A percentile compares a stretch with the other conserved stretches of the same genome.
Evolutionary conservation across 2,797 vertebrate species (phyloP).

Genomic region (Gadopsis marmoratus): DNA sequence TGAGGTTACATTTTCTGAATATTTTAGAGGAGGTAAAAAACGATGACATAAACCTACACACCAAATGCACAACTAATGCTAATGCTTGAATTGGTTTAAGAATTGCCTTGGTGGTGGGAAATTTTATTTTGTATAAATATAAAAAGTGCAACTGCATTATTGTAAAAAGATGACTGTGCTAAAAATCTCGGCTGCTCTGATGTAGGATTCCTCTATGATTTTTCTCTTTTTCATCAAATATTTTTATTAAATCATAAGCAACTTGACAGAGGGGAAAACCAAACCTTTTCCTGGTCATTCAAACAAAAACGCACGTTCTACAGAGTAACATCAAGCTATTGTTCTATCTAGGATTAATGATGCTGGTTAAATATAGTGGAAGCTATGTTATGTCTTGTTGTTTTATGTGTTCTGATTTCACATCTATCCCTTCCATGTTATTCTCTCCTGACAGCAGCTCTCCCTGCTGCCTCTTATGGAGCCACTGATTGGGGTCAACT

Average conservation of each 20-base stretch:
- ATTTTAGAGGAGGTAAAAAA: neutral
- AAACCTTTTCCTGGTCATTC: neutral
- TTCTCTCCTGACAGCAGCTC: slow-evolving; percentile 87
- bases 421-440: slow-evolving; percentile 14
- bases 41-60: neutral
- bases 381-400: neutral
- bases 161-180: neutral
- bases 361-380: too few relatives aligned
- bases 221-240: neutral
- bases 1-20: neutral
- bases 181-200: neutral
- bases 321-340: neutral
- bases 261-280: neutral
- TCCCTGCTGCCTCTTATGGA: slow-evolving; percentile 98
- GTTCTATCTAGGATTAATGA: neutral
- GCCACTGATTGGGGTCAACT: slow-evolving; percentile 96
- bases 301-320: neutral
- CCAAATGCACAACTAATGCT: neutral
- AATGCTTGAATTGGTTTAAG: neutral
- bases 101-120: neutral
- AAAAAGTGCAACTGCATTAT: neutral
- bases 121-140: neutral
- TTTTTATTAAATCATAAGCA: neutral
- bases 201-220: neutral
- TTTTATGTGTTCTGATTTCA: slow-evolving; percentile 4